phyloP scores from a whole-genome alignment of 1,140 invertebrate species.

The Calliphora vicina region DNA sequence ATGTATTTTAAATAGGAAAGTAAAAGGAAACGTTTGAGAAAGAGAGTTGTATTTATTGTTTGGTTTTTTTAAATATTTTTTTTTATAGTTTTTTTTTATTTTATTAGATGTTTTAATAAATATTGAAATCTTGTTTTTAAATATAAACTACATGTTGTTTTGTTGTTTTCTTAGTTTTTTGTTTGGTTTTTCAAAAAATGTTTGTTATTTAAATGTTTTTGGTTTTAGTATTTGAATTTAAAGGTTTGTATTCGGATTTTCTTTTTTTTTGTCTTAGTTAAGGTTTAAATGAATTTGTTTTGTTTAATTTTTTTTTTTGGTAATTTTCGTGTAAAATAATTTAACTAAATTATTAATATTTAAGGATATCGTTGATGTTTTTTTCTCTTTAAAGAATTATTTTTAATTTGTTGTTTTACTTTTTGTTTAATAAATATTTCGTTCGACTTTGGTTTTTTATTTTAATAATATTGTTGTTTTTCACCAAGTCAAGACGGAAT shows the following conservation, averaged over 20 bases:
- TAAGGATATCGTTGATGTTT: not conserved
- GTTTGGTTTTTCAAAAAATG: not conserved
- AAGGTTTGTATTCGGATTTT: not conserved
- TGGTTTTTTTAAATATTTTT: not conserved
- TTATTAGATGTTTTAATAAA: not conserved
- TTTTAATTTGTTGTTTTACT: too few species aligned
- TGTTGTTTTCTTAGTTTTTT: slow-evolving; percentile 9
- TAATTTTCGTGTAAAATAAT: not conserved
- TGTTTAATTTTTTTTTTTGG: slow-evolving; percentile 1
- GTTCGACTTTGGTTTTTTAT: slow-evolving; percentile 25
- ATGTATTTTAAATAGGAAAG: slow-evolving; percentile 28
- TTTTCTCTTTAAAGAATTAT: not conserved
- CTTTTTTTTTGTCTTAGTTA: not conserved
- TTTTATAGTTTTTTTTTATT: not conserved
- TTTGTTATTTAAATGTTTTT: slow-evolving; percentile 16
- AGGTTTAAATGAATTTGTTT: slow-evolving; percentile 10
- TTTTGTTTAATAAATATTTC: slow-evolving; percentile 18
- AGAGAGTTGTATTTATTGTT: slow-evolving; percentile 24
- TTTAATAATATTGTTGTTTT: slow-evolving; percentile 2
- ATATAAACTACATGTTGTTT: not conserved
- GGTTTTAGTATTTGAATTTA: slow-evolving; percentile 13
- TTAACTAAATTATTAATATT: slow-evolving; percentile 1
- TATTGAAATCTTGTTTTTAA: slow-evolving; percentile 7
- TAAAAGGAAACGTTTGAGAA: slow-evolving; percentile 34
- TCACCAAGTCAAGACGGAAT: slow-evolving; percentile 30